phyloP scores from a whole-genome alignment of 2,797 vertebrate species.

The Trematomus bernacchii region DNA sequence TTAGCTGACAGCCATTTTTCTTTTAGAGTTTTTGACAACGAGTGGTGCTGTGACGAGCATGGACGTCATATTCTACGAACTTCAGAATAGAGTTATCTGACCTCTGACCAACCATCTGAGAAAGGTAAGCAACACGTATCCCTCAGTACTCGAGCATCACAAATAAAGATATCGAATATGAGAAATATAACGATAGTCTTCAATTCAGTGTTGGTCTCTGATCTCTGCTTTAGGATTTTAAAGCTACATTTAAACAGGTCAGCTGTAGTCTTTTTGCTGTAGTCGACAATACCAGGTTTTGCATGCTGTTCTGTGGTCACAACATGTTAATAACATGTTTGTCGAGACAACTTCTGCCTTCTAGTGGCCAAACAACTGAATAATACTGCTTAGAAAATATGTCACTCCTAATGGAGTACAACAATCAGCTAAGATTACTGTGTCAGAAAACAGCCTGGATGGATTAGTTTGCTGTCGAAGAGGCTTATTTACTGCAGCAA shows the following conservation, averaged over 20 bases:
- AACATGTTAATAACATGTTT: fast-evolving
- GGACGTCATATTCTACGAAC: not conserved
- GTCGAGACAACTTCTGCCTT: not conserved
- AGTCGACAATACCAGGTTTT: no score
- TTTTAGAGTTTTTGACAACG: not conserved
- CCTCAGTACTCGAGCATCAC: not conserved
- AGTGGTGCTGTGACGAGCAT: not conserved
- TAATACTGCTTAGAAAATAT: not conserved
- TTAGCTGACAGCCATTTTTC: not conserved
- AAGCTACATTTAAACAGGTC: not conserved
- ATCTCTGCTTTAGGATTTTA: not conserved
- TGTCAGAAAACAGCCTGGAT: slow-evolving; percentile 39
- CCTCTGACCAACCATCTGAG: not conserved
- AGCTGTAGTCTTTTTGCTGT: no score
- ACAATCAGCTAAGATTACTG: slow-evolving; percentile 44
- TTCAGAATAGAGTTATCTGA: not conserved
- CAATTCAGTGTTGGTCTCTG: not conserved
- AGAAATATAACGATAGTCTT: not conserved
- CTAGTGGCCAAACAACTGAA: not conserved
- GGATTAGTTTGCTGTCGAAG: slow-evolving; percentile 61
- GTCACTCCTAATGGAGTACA: not conserved
- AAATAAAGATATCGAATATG: not conserved
- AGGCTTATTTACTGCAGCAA: slow-evolving; percentile 69
- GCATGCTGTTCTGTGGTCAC: no score
- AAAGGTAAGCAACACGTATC: not conserved